Conservation (phyloP, 2,888 invertebrate species). For the Sepioteuthis lessoniana region DNA sequence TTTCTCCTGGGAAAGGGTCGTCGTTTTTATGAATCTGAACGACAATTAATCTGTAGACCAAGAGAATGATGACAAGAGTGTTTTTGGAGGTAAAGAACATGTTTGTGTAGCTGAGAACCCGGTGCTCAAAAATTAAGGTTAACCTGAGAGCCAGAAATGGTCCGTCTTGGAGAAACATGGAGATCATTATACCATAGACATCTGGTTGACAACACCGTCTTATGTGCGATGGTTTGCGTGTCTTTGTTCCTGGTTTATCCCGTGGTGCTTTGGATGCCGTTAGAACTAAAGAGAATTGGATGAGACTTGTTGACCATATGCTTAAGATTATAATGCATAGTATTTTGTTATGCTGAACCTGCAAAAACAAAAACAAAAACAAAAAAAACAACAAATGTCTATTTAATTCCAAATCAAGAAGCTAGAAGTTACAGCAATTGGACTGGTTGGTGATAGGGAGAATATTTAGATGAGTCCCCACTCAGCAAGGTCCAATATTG, state of each 20-base stretch:
- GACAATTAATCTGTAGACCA: slow-evolving; percentile 84
- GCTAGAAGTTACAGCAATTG: no score
- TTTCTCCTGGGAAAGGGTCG: background rate
- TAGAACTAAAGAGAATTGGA: slow-evolving; percentile 94
- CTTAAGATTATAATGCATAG: slow-evolving; percentile 89
- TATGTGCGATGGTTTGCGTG: slow-evolving; percentile 61
- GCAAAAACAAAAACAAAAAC: slow-evolving; percentile 48
- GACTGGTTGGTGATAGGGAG: no score
- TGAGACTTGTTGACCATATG: slow-evolving; percentile 92
- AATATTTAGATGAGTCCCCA: no score
- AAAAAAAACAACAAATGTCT: no score
- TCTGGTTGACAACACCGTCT: slow-evolving; percentile 87
- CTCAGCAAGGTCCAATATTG: no score
- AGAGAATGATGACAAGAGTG: slow-evolving; percentile 88
- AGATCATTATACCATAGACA: slow-evolving; percentile 87
- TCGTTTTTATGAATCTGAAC: slow-evolving; percentile 59
- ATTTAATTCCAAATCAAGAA: no score
- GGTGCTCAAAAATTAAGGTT: slow-evolving; percentile 89
- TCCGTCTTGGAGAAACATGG: slow-evolving; percentile 88
- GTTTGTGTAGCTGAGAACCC: slow-evolving; percentile 94
- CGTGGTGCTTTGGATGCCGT: slow-evolving; percentile 82
- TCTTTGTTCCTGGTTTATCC: slow-evolving; percentile 67
- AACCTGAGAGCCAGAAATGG: slow-evolving; percentile 88
- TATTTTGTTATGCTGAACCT: slow-evolving; percentile 80
- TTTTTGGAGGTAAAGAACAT: slow-evolving; percentile 97